A percentile compares a stretch with the other conserved stretches of the same genome.
Conservation (phyloP, 2,888 invertebrate species). For the Bugulina stolonifera region DNA sequence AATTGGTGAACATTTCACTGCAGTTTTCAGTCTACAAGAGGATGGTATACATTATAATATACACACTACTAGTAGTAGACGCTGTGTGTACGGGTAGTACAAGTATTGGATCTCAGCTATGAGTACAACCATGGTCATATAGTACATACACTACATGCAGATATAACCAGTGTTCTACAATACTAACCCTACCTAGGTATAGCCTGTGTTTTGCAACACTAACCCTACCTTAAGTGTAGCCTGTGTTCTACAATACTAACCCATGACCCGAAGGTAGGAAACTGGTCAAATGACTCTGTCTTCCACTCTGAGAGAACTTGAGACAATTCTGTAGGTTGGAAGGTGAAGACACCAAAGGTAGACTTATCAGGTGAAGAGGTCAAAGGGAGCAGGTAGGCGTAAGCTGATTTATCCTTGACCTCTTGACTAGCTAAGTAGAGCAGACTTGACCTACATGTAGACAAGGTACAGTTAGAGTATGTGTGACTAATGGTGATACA, state of each 20-base stretch:
- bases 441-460: constrained; percentile 55
- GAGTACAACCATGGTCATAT: no score
- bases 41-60: background rate
- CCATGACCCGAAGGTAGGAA: no score
- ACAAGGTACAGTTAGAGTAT: background rate
- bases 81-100: no score
- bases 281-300: background rate
- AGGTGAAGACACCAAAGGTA: background rate
- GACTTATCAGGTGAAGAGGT: constrained; percentile 48
- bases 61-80: no score
- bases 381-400: background rate
- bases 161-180: no score
- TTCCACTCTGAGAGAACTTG: background rate
- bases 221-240: no score
- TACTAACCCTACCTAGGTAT: no score
- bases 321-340: background rate
- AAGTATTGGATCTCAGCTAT: no score
- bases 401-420: constrained; percentile 38
- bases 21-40: background rate
- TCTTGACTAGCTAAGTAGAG: constrained; percentile 55
- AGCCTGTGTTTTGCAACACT: no score
- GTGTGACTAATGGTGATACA: no score
- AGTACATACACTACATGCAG: no score
- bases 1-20: background rate
- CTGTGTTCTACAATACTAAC: no score